phyloP scores from a whole-genome alignment of 2,113 vertebrate species.

The Arizona elegans region DNA sequence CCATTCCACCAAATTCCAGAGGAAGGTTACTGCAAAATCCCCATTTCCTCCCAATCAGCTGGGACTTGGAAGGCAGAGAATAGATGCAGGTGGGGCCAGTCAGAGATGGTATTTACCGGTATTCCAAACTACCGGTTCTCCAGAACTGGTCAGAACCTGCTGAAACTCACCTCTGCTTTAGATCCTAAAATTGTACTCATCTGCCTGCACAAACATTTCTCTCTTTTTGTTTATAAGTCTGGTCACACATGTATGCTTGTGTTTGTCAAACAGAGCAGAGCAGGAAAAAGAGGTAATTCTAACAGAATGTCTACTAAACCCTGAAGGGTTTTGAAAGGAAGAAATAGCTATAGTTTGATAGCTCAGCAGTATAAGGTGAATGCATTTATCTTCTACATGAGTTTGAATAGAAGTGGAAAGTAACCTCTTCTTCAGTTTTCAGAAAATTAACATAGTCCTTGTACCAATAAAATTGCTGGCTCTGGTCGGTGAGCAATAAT shows the following conservation, averaged over 20 bases:
- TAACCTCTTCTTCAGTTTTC: not conserved
- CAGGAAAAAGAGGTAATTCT: not conserved
- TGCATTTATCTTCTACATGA: not conserved
- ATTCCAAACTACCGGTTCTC: too few relatives aligned
- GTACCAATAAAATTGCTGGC: not conserved
- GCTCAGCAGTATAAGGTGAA: fast-evolving
- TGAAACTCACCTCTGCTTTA: not conserved
- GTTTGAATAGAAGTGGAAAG: not conserved
- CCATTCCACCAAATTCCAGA: too few relatives aligned
- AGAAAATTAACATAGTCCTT: not conserved
- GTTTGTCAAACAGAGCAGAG: not conserved
- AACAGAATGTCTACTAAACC: not conserved
- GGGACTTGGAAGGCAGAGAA: too few relatives aligned
- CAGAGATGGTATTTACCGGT: too few relatives aligned
- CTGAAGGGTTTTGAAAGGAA: not conserved
- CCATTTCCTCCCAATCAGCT: too few relatives aligned
- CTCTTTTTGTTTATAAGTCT: not conserved
- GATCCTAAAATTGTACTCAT: not conserved
- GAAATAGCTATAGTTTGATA: not conserved
- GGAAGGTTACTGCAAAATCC: too few relatives aligned
- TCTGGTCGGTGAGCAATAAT: not conserved
- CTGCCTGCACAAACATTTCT: not conserved
- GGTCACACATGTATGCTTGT: not conserved
- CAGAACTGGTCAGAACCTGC: too few relatives aligned
- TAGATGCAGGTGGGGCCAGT: too few relatives aligned